phyloP scores from a whole-genome alignment of 2,113 vertebrate species.

The Hemiscyllium ocellatum region DNA sequence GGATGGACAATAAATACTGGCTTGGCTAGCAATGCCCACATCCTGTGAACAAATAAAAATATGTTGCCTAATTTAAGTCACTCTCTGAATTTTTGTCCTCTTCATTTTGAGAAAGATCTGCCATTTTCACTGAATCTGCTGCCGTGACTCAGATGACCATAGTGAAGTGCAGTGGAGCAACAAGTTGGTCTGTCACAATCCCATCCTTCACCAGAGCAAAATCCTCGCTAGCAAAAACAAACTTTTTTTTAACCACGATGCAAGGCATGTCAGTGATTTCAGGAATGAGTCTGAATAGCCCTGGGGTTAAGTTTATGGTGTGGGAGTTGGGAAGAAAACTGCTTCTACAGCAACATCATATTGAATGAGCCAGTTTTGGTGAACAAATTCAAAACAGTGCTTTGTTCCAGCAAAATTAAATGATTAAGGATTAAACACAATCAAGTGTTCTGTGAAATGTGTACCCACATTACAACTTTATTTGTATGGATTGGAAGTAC shows the following conservation, averaged over 20 bases:
- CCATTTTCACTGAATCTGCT: background rate
- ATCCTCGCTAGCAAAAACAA: background rate
- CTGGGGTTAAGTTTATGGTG: background rate
- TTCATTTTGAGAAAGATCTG: background rate
- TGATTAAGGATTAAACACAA: conserved; percentile 3
- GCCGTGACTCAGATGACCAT: too few relatives aligned
- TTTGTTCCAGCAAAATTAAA: conserved; percentile 11
- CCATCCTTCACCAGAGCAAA: background rate
- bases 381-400: conserved; percentile 19
- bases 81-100: background rate
- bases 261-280: background rate
- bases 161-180: background rate
- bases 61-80: background rate
- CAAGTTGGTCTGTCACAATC: background rate
- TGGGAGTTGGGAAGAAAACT: background rate
- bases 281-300: background rate
- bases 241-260: background rate
- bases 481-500: background rate
- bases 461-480: background rate
- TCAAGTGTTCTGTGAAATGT: background rate
- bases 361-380: background rate
- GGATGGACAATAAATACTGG: too few relatives aligned
- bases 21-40: too few relatives aligned
- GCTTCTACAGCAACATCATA: background rate
- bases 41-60: too few relatives aligned